Conservation (phyloP, 2,113 vertebrate genomes). For the Catharus fuscescens region DNA sequence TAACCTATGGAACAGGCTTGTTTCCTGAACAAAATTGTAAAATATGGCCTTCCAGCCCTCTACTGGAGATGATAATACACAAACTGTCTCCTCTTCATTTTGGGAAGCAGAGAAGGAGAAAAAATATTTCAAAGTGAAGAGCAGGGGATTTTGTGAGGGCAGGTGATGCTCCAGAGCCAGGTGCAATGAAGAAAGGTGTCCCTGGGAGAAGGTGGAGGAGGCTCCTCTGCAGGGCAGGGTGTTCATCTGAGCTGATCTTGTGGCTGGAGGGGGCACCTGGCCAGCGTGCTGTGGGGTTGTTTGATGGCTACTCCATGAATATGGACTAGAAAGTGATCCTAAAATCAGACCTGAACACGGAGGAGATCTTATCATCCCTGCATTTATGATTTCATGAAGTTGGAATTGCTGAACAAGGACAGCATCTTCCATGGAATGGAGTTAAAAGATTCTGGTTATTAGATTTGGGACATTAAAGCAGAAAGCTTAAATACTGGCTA, state of each 20-base stretch:
- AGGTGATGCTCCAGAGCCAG: neutral
- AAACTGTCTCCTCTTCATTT: neutral
- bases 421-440: neutral
- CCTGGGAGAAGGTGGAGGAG: neutral
- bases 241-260: neutral
- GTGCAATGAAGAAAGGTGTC: neutral
- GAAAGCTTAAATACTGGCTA: neutral
- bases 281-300: fast-evolving
- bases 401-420: neutral
- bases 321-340: neutral
- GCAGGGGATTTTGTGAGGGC: neutral
- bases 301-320: neutral
- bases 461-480: neutral
- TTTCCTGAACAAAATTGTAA: neutral
- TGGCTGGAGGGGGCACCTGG: neutral
- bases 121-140: neutral
- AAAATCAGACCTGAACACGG: neutral
- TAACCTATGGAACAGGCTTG: neutral
- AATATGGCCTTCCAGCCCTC: neutral
- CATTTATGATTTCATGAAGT: neutral
- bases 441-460: neutral
- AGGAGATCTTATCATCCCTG: neutral
- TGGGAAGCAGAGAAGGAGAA: neutral
- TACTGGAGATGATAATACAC: too few species aligned
- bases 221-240: neutral